Percentiles rank a stretch among this genome's conserved stretches.
Evolutionary conservation across 2,113 vertebrate species (phyloP).

Genomic region (Probosciger aterrimus): DNA sequence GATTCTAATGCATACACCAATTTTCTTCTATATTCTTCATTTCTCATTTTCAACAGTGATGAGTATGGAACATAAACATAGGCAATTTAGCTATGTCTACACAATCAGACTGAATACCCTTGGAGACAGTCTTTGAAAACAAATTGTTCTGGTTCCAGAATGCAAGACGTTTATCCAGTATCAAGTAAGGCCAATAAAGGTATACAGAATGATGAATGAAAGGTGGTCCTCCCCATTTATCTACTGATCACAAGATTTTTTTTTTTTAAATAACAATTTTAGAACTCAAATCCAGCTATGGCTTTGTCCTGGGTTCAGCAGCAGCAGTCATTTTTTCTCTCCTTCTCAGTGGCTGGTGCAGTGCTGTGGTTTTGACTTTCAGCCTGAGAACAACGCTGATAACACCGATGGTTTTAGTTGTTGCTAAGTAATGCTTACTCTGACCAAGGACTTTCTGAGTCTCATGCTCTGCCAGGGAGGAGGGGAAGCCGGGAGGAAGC

Average conservation of each 20-base stretch:
- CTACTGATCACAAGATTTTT: background rate
- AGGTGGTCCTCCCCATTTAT: background rate
- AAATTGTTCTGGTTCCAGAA: background rate
- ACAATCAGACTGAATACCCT: background rate
- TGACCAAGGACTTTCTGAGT: too few relatives aligned
- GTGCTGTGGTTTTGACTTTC: too few relatives aligned
- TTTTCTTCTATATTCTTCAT: background rate
- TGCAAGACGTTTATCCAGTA: background rate
- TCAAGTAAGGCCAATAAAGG: background rate
- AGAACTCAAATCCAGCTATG: background rate
- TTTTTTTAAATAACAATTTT: background rate
- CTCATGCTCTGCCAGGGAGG: too few relatives aligned
- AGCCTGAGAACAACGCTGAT: too few relatives aligned
- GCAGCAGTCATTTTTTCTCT: too few relatives aligned
- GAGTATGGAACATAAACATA: background rate
- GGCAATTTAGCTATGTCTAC: background rate
- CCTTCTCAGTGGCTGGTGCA: too few relatives aligned
- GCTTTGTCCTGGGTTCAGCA: too few relatives aligned
- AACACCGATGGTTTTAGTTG: too few relatives aligned
- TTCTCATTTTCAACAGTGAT: background rate
- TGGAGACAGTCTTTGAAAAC: background rate
- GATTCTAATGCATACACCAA: accelerated
- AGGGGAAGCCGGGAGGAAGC: too few relatives aligned
- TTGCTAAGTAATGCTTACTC: too few relatives aligned
- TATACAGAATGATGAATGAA: background rate